Percentiles rank a stretch among this genome's conserved stretches.
Conservation (phyloP, 2,888 invertebrate species). For the Agonopterix arenella region DNA sequence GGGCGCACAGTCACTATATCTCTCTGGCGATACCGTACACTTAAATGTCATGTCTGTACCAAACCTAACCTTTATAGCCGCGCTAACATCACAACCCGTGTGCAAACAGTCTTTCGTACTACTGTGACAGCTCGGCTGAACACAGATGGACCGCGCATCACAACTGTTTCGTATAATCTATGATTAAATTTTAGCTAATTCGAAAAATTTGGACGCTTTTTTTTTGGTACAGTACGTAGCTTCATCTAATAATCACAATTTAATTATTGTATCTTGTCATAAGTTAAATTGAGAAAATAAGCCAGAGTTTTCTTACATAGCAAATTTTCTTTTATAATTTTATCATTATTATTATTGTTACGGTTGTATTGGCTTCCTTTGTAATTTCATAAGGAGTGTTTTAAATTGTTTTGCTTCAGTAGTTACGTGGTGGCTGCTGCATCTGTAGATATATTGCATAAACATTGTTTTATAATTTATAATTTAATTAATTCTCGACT, state of each 20-base stretch:
- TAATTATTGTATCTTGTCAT: constrained; percentile 67
- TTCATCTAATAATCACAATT: constrained; percentile 57
- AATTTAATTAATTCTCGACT: too few species aligned
- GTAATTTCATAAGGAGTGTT: constrained; percentile 7
- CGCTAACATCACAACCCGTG: constrained; percentile 11
- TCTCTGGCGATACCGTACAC: constrained; percentile 2
- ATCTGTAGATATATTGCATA: constrained; percentile 8
- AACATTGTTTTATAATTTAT: background rate
- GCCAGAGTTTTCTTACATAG: constrained; percentile 17
- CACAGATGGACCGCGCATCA: constrained; percentile 17
- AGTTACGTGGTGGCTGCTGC: constrained; percentile 7
- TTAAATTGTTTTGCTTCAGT: background rate
- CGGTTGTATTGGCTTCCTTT: constrained; percentile 16
- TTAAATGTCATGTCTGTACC: constrained; percentile 5
- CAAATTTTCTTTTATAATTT: background rate
- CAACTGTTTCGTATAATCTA: constrained; percentile 16
- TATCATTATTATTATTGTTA: constrained; percentile 17
- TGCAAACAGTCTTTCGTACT: constrained; percentile 9
- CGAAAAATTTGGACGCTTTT: constrained; percentile 65
- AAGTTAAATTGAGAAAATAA: constrained; percentile 31
- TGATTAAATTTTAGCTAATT: constrained; percentile 45
- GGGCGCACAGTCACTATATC: constrained; percentile 22
- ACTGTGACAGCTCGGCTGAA: constrained; percentile 10
- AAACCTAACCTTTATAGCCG: constrained; percentile 4
- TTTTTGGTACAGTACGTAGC: constrained; percentile 53